A percentile compares a stretch with the other conserved stretches of the same genome.
Conservation (phyloP, 2,797 vertebrate genomes). For the Gymnodraco acuticeps region DNA sequence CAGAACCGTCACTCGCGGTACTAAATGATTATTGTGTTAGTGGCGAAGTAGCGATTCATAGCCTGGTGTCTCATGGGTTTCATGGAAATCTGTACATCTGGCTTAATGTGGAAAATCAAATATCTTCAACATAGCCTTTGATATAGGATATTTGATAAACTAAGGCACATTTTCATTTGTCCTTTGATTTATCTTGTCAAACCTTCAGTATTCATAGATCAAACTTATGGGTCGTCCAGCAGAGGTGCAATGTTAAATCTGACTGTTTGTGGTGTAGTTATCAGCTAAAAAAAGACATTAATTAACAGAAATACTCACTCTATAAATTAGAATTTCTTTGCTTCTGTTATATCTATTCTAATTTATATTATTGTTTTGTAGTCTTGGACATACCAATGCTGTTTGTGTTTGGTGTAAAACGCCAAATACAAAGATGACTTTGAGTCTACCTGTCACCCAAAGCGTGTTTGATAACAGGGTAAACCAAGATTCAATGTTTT, state of each 20-base stretch:
- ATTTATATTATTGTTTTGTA: neutral
- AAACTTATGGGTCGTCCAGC: neutral
- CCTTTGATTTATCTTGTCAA: neutral
- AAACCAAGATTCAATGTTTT: too few relatives aligned
- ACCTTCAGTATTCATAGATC: neutral
- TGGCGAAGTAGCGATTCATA: conserved; percentile 45
- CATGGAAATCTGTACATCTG: conserved; percentile 40
- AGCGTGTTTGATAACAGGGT: too few relatives aligned
- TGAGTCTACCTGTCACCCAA: too few relatives aligned
- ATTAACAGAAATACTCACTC: neutral
- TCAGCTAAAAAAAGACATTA: neutral
- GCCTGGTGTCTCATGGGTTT: conserved; percentile 51
- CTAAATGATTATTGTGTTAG: conserved; percentile 73
- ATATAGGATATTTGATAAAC: conserved; percentile 3
- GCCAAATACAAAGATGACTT: neutral
- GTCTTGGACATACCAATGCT: neutral
- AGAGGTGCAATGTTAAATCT: neutral
- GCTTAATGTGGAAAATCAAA: conserved; percentile 34
- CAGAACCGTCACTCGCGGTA: conserved; percentile 70
- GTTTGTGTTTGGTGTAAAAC: neutral
- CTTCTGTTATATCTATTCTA: too few relatives aligned
- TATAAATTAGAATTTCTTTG: neutral
- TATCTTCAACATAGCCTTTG: conserved; percentile 26
- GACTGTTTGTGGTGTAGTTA: neutral
- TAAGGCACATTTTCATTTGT: conserved; percentile 7